Percentiles rank a stretch among this genome's conserved stretches.
phyloP scores from a whole-genome alignment of 2,888 invertebrate genomes.

The Leptinotarsa rubiginosa region DNA sequence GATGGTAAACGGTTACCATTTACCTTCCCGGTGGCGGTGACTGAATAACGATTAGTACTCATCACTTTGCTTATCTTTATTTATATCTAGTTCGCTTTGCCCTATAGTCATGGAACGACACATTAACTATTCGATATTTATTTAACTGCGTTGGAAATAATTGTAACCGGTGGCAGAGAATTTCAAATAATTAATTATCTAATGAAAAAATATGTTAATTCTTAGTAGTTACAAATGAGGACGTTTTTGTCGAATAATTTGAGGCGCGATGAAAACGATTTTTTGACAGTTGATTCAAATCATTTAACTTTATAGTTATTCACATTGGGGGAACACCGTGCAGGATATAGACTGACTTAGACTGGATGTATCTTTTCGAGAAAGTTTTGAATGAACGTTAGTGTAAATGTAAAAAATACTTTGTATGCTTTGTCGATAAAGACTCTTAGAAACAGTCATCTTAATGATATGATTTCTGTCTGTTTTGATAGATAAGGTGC shows the following conservation, averaged over 20 bases:
- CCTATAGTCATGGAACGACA: slow-evolving; percentile 36
- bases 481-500: no score
- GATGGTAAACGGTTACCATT: slow-evolving; percentile 61
- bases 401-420: no score
- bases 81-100: slow-evolving; percentile 43
- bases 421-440: no score
- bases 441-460: no score
- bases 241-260: neutral
- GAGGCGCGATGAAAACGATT: no score
- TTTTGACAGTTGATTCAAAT: no score
- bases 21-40: slow-evolving; percentile 46
- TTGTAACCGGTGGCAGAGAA: slow-evolving; percentile 2
- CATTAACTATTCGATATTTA: slow-evolving; percentile 42
- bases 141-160: slow-evolving; percentile 40
- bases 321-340: no score
- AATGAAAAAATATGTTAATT: neutral
- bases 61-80: slow-evolving; percentile 45
- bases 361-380: no score
- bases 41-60: slow-evolving; percentile 60
- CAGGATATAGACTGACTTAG: no score
- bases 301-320: no score
- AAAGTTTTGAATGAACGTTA: no score
- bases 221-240: neutral
- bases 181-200: slow-evolving; percentile 5
- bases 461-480: no score